Conservation (phyloP, 2,797 vertebrate species). For the Manis javanica region DNA sequence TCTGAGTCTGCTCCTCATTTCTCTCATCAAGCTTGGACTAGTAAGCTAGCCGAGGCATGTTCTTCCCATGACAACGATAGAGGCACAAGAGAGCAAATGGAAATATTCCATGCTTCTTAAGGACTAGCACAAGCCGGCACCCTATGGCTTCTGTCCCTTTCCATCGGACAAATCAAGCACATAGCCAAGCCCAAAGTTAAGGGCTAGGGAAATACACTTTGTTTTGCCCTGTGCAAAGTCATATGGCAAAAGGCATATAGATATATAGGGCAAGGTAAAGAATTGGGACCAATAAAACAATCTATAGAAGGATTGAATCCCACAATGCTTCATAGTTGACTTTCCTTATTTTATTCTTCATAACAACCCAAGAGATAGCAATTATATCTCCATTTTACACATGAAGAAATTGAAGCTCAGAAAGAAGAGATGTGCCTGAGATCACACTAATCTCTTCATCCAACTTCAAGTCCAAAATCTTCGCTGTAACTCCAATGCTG, state of each 20-base stretch:
- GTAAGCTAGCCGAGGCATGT: not conserved
- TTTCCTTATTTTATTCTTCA: slow-evolving; percentile 23
- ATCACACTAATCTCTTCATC: not conserved
- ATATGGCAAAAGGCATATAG: not conserved
- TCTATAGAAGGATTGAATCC: not conserved
- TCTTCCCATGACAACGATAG: not conserved
- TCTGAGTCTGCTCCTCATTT: not conserved
- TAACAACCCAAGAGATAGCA: not conserved
- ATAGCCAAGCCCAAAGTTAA: not conserved
- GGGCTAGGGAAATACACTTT: not conserved
- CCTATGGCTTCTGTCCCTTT: not conserved
- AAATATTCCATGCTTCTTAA: not conserved
- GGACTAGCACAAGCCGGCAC: not conserved
- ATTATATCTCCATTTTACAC: slow-evolving; percentile 17
- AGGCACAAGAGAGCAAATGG: not conserved
- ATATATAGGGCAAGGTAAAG: not conserved
- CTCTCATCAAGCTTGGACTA: not conserved
- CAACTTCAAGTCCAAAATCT: slow-evolving; percentile 19
- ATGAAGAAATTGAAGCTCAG: slow-evolving; percentile 38
- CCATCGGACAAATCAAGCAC: not conserved
- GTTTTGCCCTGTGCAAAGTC: not conserved
- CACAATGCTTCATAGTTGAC: not conserved
- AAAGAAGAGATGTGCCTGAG: not conserved
- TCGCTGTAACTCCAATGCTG: not conserved
- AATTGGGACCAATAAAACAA: not conserved